Conservation (phyloP, 2,888 invertebrate genomes). For the Baccha elongata region DNA sequence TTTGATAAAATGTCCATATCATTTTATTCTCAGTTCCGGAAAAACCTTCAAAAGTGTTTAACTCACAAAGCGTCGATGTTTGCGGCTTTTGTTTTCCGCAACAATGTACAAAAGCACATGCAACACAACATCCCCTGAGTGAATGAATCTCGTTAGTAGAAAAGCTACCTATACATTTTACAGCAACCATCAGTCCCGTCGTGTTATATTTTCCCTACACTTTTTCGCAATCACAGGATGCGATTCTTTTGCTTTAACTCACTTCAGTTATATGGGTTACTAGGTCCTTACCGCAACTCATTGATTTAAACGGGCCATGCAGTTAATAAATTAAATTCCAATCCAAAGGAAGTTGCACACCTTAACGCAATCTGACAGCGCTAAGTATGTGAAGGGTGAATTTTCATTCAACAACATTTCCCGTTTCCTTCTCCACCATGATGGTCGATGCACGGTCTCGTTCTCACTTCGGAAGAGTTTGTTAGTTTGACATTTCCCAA, state of each 20-base stretch:
- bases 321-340: conserved; percentile 66
- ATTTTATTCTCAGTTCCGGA: too few species aligned
- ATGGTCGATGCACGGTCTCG: neutral
- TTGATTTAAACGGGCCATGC: conserved; percentile 59
- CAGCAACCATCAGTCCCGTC: conserved; percentile 12
- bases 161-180: too few species aligned
- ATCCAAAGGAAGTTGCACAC: conserved; percentile 50
- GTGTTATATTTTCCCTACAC: conserved; percentile 17
- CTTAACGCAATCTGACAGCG: conserved; percentile 56
- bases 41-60: neutral
- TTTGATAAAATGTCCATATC: too few species aligned
- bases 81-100: conserved; percentile 14
- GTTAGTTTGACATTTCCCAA: conserved; percentile 56
- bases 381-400: conserved; percentile 54
- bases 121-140: neutral
- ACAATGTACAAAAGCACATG: neutral
- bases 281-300: conserved; percentile 34
- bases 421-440: neutral
- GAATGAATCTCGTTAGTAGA: neutral
- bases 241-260: conserved; percentile 28
- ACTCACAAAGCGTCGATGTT: neutral
- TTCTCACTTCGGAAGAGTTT: conserved; percentile 32
- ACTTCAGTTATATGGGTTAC: conserved; percentile 50
- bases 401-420: neutral
- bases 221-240: conserved; percentile 30